These are phyloP conservation scores for Bergia sp. DNA, from an alignment of 92 coral and sea anemone species.

Conservation along the genomic window DNA sequence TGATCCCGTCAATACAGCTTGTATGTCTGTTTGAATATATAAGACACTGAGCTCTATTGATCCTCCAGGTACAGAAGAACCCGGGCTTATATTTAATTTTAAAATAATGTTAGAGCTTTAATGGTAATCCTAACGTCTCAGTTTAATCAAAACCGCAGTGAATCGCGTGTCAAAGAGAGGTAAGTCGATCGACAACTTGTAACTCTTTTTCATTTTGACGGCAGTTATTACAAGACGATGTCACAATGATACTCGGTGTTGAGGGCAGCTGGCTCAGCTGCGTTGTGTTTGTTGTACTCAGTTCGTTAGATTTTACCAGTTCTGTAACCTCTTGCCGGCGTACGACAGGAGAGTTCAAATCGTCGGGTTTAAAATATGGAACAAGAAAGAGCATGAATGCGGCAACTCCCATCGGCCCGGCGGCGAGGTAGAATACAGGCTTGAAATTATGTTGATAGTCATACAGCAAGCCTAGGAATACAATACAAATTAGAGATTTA, in stretches of 20 bases:
- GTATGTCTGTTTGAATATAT: too few relatives aligned
- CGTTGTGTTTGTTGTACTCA: slow-evolving; percentile 42
- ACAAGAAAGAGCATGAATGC: slow-evolving; percentile 62
- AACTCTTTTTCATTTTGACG: slow-evolving; percentile 11
- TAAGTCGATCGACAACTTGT: slow-evolving; percentile 26
- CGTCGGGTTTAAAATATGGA: slow-evolving; percentile 50
- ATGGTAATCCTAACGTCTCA: too few relatives aligned
- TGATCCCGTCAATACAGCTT: too few relatives aligned
- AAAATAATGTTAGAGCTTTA: too few relatives aligned
- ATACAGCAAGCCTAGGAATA: slow-evolving; percentile 68
- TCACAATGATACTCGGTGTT: slow-evolving; percentile 17
- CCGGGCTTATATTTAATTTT: too few relatives aligned
- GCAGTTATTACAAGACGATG: slow-evolving; percentile 10
- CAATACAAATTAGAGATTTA: background rate
- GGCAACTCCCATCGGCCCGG: slow-evolving; percentile 85
- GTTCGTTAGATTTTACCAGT: slow-evolving; percentile 39
- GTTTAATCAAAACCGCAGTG: too few relatives aligned
- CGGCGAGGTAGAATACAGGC: slow-evolving; percentile 86
- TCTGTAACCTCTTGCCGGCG: slow-evolving; percentile 26
- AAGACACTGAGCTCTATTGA: too few relatives aligned
- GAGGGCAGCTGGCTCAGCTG: slow-evolving; percentile 30
- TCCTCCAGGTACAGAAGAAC: too few relatives aligned
- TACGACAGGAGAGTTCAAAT: background rate
- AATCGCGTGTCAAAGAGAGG: background rate
- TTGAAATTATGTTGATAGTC: slow-evolving; percentile 67